Evolutionary conservation across 2,797 vertebrate genomes (phyloP).

Genomic region (Triplophysa bombifrons): DNA sequence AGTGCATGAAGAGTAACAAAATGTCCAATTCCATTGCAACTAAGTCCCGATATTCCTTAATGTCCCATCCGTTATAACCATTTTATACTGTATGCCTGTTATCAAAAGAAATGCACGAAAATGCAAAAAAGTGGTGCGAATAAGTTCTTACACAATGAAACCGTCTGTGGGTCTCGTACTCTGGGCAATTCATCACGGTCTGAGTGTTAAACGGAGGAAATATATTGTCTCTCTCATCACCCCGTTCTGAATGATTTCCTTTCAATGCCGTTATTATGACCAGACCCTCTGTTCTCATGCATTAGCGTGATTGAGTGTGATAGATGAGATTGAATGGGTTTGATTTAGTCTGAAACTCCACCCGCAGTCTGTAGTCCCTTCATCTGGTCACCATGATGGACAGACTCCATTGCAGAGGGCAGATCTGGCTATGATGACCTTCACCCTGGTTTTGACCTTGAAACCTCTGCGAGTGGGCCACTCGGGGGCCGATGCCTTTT

Average conservation of each 20-base stretch:
- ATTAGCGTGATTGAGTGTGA: constrained; percentile 60
- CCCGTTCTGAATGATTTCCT: constrained; percentile 34
- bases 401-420: constrained; percentile 45
- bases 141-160: background rate
- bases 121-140: background rate
- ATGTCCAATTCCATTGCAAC: background rate
- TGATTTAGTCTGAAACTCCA: constrained; percentile 71
- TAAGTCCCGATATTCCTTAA: background rate
- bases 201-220: constrained; percentile 42
- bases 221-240: constrained; percentile 41
- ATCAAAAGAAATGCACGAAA: background rate
- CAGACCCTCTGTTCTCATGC: constrained; percentile 57
- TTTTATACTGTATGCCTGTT: background rate
- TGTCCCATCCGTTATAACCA: background rate
- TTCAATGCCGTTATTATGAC: constrained; percentile 62
- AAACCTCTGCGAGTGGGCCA: constrained; percentile 12
- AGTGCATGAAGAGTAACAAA: background rate
- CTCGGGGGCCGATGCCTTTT: constrained; percentile 36
- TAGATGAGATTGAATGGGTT: constrained; percentile 65
- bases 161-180: background rate
- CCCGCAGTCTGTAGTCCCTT: constrained; percentile 67
- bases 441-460: constrained; percentile 56
- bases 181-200: constrained; percentile 29
- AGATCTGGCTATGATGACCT: constrained; percentile 53
- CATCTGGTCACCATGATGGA: constrained; percentile 68